These are phyloP conservation scores for Phallusia fumigata DNA, from an alignment of 23 tunicate genomes.

Conservation along the genomic window DNA sequence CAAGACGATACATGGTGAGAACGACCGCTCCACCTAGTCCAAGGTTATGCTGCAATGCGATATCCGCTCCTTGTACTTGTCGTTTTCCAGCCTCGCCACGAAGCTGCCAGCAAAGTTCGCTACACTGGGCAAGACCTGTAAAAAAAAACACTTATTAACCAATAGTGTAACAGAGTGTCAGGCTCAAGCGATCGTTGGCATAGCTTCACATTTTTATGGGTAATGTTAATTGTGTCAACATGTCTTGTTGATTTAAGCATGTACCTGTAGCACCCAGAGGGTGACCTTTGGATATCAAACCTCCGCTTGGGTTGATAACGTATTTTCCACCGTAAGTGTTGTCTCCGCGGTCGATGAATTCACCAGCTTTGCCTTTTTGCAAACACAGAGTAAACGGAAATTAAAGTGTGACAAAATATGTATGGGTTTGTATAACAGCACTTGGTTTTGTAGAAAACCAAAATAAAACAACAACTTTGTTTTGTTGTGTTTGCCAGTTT, in stretches of 20 bases:
- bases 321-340: slow-evolving; percentile 95
- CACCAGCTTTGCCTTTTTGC: slow-evolving; percentile 87
- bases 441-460: too few species aligned
- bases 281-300: slow-evolving; percentile 97
- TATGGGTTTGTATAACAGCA: too few species aligned
- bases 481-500: too few species aligned
- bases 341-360: slow-evolving; percentile 93
- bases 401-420: too few species aligned
- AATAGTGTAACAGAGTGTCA: neutral
- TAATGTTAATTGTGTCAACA: too few species aligned
- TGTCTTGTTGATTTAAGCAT: neutral
- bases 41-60: slow-evolving; percentile 97
- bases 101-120: slow-evolving; percentile 95
- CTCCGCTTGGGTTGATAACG: slow-evolving; percentile 98
- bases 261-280: slow-evolving; percentile 98
- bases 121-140: slow-evolving; percentile 92
- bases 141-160: neutral
- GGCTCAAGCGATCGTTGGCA: neutral
- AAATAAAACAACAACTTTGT: too few species aligned
- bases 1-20: slow-evolving; percentile 88
- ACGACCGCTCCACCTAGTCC: slow-evolving; percentile 97
- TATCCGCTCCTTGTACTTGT: slow-evolving; percentile 67
- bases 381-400: neutral
- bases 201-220: neutral
- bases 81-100: slow-evolving; percentile 98